A percentile compares a stretch with the other conserved stretches of the same genome.
Evolutionary conservation across 2,888 invertebrate species (phyloP).

Genomic region (Pocota personata): DNA sequence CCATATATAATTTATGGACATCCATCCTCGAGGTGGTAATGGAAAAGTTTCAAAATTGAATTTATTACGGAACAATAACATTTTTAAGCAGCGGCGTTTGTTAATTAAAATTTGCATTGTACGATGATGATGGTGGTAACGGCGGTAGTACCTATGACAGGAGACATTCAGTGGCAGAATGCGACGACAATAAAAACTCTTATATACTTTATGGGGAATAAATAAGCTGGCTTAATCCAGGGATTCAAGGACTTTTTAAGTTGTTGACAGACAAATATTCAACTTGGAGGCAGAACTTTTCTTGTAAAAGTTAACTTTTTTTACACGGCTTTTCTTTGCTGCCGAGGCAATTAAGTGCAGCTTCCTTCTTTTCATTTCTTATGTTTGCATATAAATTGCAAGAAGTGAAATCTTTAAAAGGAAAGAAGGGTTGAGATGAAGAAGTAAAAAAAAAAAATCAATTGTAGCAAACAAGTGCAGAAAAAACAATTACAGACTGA

Average conservation of each 20-base stretch:
- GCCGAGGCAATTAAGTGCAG: constrained; percentile 76
- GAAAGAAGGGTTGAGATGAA: constrained; percentile 2
- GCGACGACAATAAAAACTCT: constrained; percentile 60
- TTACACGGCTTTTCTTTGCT: not conserved
- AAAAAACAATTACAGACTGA: constrained; percentile 32
- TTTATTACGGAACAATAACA: constrained; percentile 73
- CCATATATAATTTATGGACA: constrained; percentile 61
- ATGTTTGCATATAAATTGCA: constrained; percentile 69
- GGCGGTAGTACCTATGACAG: not conserved
- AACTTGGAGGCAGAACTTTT: constrained; percentile 59
- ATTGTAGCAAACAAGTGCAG: constrained; percentile 56
- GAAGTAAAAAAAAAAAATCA: constrained; percentile 18
- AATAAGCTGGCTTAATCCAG: constrained; percentile 68
- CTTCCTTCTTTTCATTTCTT: constrained; percentile 68
- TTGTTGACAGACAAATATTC: constrained; percentile 73
- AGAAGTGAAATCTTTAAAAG: constrained; percentile 27
- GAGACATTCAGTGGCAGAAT: constrained; percentile 57
- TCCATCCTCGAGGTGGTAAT: constrained; percentile 43
- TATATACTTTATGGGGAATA: constrained; percentile 62
- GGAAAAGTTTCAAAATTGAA: constrained; percentile 72
- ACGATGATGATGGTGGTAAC: not conserved
- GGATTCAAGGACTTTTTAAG: constrained; percentile 68
- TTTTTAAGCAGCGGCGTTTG: constrained; percentile 65
- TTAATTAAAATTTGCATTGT: constrained; percentile 64
- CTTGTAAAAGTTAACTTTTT: constrained; percentile 35